Percentiles rank a stretch among this genome's conserved stretches.
Conservation (phyloP, 2,888 invertebrate species). For the Danaus chrysippus region DNA sequence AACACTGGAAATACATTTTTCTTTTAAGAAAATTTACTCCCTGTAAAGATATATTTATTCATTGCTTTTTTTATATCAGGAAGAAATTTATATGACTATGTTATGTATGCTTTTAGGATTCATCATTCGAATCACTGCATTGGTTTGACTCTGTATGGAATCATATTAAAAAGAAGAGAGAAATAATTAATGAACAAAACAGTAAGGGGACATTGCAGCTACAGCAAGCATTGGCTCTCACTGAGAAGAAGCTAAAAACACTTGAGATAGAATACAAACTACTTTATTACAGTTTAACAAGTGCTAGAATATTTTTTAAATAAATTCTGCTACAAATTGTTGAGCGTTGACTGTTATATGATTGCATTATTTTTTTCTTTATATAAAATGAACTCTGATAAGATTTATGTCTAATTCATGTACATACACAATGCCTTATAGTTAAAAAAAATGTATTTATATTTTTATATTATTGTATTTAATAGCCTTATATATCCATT, state of each 20-base stretch:
- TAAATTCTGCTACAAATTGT: conserved; percentile 46
- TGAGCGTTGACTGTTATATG: too few relatives aligned
- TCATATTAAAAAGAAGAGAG: conserved; percentile 83
- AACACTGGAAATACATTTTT: conserved; percentile 2
- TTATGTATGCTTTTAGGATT: conserved; percentile 66
- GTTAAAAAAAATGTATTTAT: too few relatives aligned
- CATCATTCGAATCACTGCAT: conserved; percentile 93
- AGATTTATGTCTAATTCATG: too few relatives aligned
- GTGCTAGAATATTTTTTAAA: conserved; percentile 97
- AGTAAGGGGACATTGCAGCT: conserved; percentile 91
- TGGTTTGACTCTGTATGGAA: conserved; percentile 95
- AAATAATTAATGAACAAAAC: conserved; percentile 77
- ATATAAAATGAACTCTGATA: too few relatives aligned
- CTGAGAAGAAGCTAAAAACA: conserved; percentile 88
- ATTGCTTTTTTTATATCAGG: too few relatives aligned
- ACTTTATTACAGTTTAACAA: conserved; percentile 93
- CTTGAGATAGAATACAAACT: conserved; percentile 91
- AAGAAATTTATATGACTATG: neutral
- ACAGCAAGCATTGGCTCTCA: conserved; percentile 94
- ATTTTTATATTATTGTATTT: too few relatives aligned
- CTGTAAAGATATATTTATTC: too few relatives aligned
- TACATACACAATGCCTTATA: too few relatives aligned
- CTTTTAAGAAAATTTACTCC: conserved; percentile 9
- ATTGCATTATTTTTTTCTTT: neutral
- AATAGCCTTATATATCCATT: too few relatives aligned